These are phyloP conservation scores for Pseudachorutes palmiensis DNA, from an alignment of 1,140 invertebrate genomes.

Conservation along the genomic window DNA sequence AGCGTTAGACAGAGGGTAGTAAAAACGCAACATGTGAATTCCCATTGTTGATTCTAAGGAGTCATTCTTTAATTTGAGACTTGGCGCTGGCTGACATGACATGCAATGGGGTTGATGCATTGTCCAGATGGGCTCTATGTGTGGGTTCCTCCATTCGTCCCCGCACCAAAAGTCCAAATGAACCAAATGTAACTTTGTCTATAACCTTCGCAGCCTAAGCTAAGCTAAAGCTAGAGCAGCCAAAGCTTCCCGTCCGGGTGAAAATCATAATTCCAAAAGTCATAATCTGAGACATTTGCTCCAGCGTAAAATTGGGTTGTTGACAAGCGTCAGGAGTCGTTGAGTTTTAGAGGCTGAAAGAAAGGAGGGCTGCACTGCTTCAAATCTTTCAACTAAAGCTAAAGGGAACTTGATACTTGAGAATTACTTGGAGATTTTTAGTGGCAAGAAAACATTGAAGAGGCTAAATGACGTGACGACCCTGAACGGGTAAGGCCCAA, in stretches of 20 bases:
- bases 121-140: background rate
- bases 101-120: background rate
- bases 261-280: too few species aligned
- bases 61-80: too few species aligned
- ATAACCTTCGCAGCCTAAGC: too few species aligned
- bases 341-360: conserved; percentile 1
- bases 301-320: conserved; percentile 6
- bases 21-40: background rate
- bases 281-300: conserved; percentile 10
- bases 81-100: background rate
- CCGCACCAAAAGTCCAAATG: too few species aligned
- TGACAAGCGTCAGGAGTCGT: conserved; percentile 12
- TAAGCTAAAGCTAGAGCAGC: too few species aligned
- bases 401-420: background rate
- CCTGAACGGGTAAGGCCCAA: background rate
- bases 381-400: background rate
- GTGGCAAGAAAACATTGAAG: background rate
- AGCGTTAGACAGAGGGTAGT: background rate
- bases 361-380: background rate
- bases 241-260: too few species aligned
- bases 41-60: too few species aligned
- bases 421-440: background rate
- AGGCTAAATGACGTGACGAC: background rate
- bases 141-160: too few species aligned
- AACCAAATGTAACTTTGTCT: too few species aligned